Evolutionary conservation across 1,140 invertebrate genomes (phyloP).

Genomic region (Acromyrmex heyeri): DNA sequence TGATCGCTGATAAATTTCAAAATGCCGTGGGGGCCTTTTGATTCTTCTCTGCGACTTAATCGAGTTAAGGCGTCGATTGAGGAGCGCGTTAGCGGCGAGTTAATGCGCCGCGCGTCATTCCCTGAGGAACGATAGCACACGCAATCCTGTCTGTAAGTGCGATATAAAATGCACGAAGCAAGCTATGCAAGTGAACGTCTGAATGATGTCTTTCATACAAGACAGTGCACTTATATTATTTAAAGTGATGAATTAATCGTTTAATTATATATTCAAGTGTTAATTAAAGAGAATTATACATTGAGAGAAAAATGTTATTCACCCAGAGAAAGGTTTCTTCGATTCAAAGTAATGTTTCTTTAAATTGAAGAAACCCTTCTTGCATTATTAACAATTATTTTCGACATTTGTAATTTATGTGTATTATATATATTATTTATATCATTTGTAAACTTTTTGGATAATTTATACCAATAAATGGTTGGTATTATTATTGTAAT

Average conservation of each 20-base stretch:
- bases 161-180: conserved; percentile 17
- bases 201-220: background rate
- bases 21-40: conserved; percentile 69
- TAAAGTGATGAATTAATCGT: no score
- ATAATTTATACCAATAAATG: background rate
- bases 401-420: background rate
- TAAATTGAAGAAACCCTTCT: no score
- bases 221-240: background rate
- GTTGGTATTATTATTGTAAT: background rate
- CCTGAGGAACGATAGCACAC: conserved; percentile 32
- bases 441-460: background rate
- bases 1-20: conserved; percentile 76
- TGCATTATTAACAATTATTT: background rate
- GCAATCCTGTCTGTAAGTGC: background rate
- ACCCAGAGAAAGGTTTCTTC: no score
- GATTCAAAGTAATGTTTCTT: no score
- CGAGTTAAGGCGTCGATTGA: conserved; percentile 69
- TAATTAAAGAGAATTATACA: no score
- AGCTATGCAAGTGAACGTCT: background rate
- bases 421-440: background rate
- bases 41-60: conserved; percentile 67
- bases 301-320: no score
- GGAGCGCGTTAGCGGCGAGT: conserved; percentile 46
- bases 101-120: conserved; percentile 54
- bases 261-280: no score